A percentile compares a stretch with the other conserved stretches of the same genome.
Conservation (phyloP, 2,797 vertebrate genomes). For the Mustela erminea region DNA sequence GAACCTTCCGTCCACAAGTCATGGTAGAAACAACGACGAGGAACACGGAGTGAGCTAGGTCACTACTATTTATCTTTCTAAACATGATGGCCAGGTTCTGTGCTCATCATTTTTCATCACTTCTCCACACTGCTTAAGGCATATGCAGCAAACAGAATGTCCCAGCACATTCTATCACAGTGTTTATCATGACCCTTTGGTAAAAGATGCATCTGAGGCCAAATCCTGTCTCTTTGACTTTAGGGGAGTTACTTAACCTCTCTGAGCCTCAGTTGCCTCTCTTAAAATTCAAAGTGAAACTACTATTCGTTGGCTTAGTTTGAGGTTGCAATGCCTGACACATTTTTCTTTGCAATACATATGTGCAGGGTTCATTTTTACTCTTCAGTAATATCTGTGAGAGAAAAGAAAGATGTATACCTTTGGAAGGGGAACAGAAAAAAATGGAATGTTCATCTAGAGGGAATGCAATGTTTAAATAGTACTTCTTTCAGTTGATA, state of each 20-base stretch:
- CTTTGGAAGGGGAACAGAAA: not conserved
- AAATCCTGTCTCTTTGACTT: not conserved
- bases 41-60: not conserved
- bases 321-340: not conserved
- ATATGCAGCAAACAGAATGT: not conserved
- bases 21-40: not conserved
- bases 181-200: not conserved
- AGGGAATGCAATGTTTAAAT: not conserved
- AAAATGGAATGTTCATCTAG: not conserved
- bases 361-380: not conserved
- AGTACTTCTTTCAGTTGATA: not conserved
- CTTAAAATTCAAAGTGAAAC: not conserved
- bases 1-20: not conserved
- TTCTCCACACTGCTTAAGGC: not conserved
- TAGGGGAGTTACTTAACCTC: not conserved
- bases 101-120: not conserved
- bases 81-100: not conserved
- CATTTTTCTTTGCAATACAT: not conserved
- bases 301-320: not conserved
- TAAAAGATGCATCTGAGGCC: not conserved
- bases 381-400: constrained; percentile 6
- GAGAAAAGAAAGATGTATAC: not conserved
- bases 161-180: not conserved
- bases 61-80: not conserved
- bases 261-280: not conserved